Evolutionary conservation across 1,140 invertebrate genomes (phyloP).

Genomic region (Cotesia vestalis): DNA sequence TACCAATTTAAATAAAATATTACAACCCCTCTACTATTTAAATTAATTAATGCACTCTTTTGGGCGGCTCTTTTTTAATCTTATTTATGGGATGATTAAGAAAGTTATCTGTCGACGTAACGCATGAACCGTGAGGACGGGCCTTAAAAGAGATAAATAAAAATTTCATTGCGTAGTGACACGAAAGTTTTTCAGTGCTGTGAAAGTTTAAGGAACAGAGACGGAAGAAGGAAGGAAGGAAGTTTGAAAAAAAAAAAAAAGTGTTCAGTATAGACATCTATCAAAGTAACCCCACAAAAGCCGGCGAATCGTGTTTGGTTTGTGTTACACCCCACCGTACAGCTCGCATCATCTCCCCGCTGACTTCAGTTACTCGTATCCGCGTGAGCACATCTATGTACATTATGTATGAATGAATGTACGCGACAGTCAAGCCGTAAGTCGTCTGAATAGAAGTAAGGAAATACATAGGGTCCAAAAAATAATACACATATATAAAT

Average conservation of each 20-base stretch:
- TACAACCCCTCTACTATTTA: too few species aligned
- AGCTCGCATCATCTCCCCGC: constrained; percentile 8
- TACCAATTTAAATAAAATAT: too few species aligned
- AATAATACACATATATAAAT: not conserved
- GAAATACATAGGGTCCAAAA: not conserved
- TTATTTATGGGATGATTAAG: not conserved
- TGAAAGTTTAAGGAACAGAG: not conserved
- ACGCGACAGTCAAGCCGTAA: constrained; percentile 12
- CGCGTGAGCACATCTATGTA: constrained; percentile 29
- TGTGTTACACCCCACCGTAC: constrained; percentile 3
- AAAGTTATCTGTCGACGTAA: too few species aligned
- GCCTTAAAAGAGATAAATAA: not conserved
- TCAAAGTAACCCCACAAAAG: constrained; percentile 45
- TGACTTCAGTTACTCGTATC: constrained; percentile 2
- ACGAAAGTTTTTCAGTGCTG: not conserved
- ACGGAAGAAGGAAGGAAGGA: constrained; percentile 30
- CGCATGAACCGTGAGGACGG: too few species aligned
- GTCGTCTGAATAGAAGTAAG: not conserved
- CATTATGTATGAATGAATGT: constrained; percentile 34
- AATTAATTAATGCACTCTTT: too few species aligned
- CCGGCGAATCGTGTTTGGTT: constrained; percentile 25
- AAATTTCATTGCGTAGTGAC: constrained; percentile 3
- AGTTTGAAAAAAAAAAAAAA: too few species aligned
- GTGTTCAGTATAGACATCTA: constrained; percentile 33
- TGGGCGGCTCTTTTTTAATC: too few species aligned